A percentile compares a stretch with the other conserved stretches of the same genome.
phyloP scores from a whole-genome alignment of 92 coral and sea anemone genomes.

The Phenganax stokvisi region DNA sequence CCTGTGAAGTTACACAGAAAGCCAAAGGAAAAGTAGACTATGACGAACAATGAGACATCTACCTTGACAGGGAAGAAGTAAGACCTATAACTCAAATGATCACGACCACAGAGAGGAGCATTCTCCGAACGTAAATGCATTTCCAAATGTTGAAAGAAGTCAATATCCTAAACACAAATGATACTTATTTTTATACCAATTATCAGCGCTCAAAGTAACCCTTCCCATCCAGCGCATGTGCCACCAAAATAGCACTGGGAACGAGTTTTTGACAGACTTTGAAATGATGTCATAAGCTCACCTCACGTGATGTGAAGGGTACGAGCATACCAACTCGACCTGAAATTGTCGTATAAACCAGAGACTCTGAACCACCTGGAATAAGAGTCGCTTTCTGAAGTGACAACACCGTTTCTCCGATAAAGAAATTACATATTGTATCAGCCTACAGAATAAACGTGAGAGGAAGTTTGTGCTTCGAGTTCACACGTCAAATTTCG shows the following conservation, averaged over 20 bases:
- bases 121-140: conserved; percentile 97
- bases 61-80: conserved; percentile 98
- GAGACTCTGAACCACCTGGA: conserved; percentile 97
- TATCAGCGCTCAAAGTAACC: too few species aligned
- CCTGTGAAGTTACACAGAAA: too few species aligned
- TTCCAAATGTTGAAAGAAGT: conserved; percentile 96
- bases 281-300: conserved; percentile 6
- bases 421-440: conserved; percentile 75
- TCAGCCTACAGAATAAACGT: conserved; percentile 57
- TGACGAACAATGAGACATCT: background rate
- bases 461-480: background rate
- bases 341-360: conserved; percentile 90
- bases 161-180: conserved; percentile 68
- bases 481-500: too few species aligned
- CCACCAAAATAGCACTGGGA: background rate
- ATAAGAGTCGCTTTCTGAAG: conserved; percentile 97
- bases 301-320: conserved; percentile 96
- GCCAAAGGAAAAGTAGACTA: too few species aligned
- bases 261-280: background rate
- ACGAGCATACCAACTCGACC: conserved; percentile 98
- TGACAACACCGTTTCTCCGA: conserved; percentile 95
- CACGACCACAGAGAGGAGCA: conserved; percentile 94
- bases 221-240: too few species aligned
- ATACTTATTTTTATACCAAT: too few species aligned
- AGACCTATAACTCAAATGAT: conserved; percentile 86